These are phyloP conservation scores for Aspidiotus rigidus DNA, from an alignment of 2,888 invertebrate species.

Conservation along the genomic window DNA sequence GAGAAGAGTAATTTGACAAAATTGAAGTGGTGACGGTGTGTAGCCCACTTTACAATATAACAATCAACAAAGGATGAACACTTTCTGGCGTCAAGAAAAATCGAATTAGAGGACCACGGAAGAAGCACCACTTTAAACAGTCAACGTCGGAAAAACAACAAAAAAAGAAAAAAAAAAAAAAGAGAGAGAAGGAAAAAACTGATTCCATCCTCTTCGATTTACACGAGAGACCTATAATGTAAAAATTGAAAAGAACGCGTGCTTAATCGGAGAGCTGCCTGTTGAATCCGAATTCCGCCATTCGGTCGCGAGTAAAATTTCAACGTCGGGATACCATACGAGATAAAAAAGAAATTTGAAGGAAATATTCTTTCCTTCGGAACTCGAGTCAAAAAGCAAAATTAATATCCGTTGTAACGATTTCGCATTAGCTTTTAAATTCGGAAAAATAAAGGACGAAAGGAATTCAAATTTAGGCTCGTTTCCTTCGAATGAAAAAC, in stretches of 20 bases:
- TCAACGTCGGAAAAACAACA: not conserved
- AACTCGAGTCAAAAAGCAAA: too few relatives aligned
- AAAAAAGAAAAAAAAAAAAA: not conserved
- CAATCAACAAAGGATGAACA: not conserved
- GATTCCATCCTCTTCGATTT: not conserved
- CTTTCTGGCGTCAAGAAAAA: constrained; percentile 1
- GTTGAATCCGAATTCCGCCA: not conserved
- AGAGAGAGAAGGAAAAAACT: too few relatives aligned
- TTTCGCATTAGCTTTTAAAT: too few relatives aligned
- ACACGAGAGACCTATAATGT: not conserved
- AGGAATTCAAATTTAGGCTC: too few relatives aligned
- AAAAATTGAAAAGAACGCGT: not conserved
- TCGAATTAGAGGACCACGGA: constrained; percentile 2
- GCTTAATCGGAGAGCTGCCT: not conserved
- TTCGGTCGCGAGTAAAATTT: too few relatives aligned
- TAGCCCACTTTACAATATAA: not conserved
- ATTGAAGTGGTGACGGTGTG: not conserved
- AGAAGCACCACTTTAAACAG: not conserved
- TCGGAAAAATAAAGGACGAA: too few relatives aligned
- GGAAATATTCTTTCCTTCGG: too few relatives aligned
- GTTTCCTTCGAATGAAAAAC: too few relatives aligned
- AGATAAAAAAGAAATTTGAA: too few relatives aligned
- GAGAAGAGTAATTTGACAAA: not conserved
- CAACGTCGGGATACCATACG: too few relatives aligned
- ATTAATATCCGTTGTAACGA: too few relatives aligned